A percentile compares a stretch with the other conserved stretches of the same genome.
phyloP scores from a whole-genome alignment of 2,797 vertebrate genomes.

The Molossus alvarezi region DNA sequence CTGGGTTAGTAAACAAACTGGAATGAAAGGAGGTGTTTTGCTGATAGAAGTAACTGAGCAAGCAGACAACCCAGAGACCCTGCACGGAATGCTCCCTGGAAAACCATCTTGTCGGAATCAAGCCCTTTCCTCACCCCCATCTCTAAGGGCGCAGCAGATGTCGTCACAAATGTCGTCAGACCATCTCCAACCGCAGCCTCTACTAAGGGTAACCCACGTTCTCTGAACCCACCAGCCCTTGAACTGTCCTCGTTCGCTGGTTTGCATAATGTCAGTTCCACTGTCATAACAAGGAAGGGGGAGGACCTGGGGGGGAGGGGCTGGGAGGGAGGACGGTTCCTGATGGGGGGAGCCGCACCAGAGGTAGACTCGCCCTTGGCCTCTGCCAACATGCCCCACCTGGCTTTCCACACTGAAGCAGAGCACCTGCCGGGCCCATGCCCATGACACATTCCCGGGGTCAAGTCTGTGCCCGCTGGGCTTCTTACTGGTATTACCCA shows the following conservation, averaged over 20 bases:
- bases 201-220: background rate
- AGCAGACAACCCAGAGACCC: background rate
- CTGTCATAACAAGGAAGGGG: too few species aligned
- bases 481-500: background rate
- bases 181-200: background rate
- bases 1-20: background rate
- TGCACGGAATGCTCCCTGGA: background rate
- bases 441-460: background rate
- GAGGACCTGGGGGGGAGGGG: fast-evolving
- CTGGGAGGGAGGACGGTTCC: background rate
- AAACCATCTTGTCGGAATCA: background rate
- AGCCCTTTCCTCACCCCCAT: background rate
- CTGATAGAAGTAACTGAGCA: background rate
- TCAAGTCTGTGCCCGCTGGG: background rate
- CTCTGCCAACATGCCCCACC: background rate
- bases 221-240: background rate
- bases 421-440: background rate
- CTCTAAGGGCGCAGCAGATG: too few species aligned
- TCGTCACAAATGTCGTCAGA: background rate
- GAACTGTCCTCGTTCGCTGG: background rate
- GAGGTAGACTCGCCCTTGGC: background rate
- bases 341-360: background rate
- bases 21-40: background rate
- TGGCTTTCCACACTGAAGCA: background rate
- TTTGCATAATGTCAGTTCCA: background rate